phyloP scores from a whole-genome alignment of 2,113 vertebrate genomes.

The Crotalus tigris region DNA sequence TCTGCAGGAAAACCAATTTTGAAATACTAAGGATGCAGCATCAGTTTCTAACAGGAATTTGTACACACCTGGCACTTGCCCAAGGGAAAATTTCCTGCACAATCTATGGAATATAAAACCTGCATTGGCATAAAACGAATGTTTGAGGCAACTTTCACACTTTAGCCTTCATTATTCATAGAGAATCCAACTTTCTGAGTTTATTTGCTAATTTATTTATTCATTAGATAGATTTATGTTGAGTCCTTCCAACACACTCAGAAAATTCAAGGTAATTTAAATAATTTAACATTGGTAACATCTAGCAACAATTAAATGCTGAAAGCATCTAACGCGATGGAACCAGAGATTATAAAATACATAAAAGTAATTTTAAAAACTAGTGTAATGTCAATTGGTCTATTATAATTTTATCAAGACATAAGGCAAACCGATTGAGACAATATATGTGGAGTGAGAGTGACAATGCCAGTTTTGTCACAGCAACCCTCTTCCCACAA shows the following conservation, averaged over 20 bases:
- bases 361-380: neutral
- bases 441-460: neutral
- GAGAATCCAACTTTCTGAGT: neutral
- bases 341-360: neutral
- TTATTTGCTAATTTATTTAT: neutral
- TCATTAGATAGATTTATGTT: neutral
- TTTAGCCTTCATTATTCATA: neutral
- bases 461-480: neutral
- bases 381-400: neutral
- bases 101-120: neutral
- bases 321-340: neutral
- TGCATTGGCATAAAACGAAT: neutral
- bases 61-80: neutral
- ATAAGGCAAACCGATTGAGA: constrained; percentile 17
- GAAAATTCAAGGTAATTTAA: neutral
- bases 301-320: neutral
- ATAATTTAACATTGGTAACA: neutral
- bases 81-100: neutral
- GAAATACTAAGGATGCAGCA: neutral
- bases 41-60: fast-evolving
- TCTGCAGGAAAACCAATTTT: fast-evolving
- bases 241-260: neutral
- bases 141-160: neutral
- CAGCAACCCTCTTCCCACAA: neutral
- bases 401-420: neutral